These are phyloP conservation scores for Notodonta dromedarius DNA, from an alignment of 2,888 invertebrate genomes.

Conservation along the genomic window DNA sequence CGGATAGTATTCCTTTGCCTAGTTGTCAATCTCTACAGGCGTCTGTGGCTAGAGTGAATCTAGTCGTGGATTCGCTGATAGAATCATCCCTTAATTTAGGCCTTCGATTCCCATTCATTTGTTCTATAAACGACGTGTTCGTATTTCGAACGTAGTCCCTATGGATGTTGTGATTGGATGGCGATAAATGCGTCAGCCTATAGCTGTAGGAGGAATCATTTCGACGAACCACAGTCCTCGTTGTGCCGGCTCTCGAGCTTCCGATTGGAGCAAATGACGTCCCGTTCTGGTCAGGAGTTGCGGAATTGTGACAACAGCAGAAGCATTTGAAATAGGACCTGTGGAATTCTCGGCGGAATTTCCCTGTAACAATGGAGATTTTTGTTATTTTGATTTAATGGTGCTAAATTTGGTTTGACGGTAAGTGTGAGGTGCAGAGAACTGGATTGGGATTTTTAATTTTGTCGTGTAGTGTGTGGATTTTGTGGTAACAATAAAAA, in stretches of 20 bases:
- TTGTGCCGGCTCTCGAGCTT: slow-evolving; percentile 73
- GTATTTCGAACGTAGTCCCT: slow-evolving; percentile 71
- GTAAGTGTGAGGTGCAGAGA: slow-evolving; percentile 14
- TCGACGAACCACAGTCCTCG: slow-evolving; percentile 72
- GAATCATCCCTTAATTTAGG: slow-evolving; percentile 71
- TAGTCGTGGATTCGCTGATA: slow-evolving; percentile 70
- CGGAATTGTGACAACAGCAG: slow-evolving; percentile 66
- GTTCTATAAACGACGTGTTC: slow-evolving; percentile 78
- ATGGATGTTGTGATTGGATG: slow-evolving; percentile 77
- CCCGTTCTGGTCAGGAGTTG: slow-evolving; percentile 68
- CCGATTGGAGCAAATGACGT: slow-evolving; percentile 76
- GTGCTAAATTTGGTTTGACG: not conserved
- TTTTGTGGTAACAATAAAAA: no score
- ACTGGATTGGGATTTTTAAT: slow-evolving; percentile 1
- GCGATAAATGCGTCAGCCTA: slow-evolving; percentile 73
- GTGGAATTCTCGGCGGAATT: slow-evolving; percentile 89
- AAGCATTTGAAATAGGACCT: slow-evolving; percentile 87
- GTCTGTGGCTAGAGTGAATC: slow-evolving; percentile 73
- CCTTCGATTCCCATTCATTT: slow-evolving; percentile 70
- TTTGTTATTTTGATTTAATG: not conserved
- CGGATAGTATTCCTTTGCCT: slow-evolving; percentile 49
- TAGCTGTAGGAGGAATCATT: slow-evolving; percentile 79
- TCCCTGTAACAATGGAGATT: slow-evolving; percentile 84
- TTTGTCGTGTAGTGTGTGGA: not conserved
- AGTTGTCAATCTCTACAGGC: slow-evolving; percentile 74